Base-by-base conservation (phyloP, 1,140 invertebrate species). In the Lasaia peninsularis region DNA sequence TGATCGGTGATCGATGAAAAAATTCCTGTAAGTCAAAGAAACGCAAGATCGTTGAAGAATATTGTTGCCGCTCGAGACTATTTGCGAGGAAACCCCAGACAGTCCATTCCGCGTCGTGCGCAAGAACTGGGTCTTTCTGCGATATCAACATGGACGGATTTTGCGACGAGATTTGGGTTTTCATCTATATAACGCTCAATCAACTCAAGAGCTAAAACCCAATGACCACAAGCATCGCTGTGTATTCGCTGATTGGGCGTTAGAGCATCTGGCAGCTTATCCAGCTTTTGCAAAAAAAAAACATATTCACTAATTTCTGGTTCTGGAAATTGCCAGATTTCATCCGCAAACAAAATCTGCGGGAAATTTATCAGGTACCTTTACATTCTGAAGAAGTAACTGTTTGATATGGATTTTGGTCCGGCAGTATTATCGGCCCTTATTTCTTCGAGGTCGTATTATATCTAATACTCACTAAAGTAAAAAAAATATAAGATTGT, bases 161-260 rank as follows among this genome's bases (percentile, higher is more conserved):
- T 59, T 59, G 24, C 44, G 33, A 32, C 52, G 35, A 54, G 48
- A 59, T 48, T 55, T 63, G 33, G 40, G 32, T 59, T 49, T 52
- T 52, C 31, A 56, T 31, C 40, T 52, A 16, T 63, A 63, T 14
- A 63, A 63, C 40, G 48, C 54, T 37, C 57, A 59, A n/a, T 52
- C 52, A 24, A 52, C 49, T n/a, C 56, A 58, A 40, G 32, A 58
- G 34, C 34, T 57, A 2, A 56, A 56, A 37, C 54, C 31, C 1
- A 16, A 8, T 16, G 56, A 57, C 18, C 44, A 56, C 31, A n/a
- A 5, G 20, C 12, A 48, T 2, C 14, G 40, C 10, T 2, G 40
- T 18, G 14, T 12, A 5, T 48, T 48, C 10, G 40, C 16, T 48
- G 16, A 48, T 48, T 48, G 21, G 21, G 21, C 21, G 21, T 24